A percentile compares a stretch with the other conserved stretches of the same genome.
Evolutionary conservation across 2,888 invertebrate genomes (phyloP).

Genomic region (Drosophila nigritarsus): DNA sequence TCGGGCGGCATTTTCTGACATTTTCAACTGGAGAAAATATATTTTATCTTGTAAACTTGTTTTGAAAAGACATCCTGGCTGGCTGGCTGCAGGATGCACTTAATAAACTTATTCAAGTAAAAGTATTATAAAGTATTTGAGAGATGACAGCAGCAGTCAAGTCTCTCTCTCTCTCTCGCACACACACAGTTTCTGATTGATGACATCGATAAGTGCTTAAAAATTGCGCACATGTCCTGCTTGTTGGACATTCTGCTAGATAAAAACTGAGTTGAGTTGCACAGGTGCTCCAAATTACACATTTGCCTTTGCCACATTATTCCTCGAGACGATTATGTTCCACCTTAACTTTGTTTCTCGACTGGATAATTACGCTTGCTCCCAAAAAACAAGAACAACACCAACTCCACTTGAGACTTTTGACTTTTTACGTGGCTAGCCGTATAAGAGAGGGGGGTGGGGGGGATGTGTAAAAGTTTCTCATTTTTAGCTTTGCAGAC

Average conservation of each 20-base stretch:
- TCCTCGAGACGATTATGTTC: constrained; percentile 1
- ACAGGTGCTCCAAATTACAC: constrained; percentile 45
- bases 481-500: constrained; percentile 4
- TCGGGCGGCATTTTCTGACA: background rate
- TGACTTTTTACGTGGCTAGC: constrained; percentile 37
- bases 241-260: constrained; percentile 29
- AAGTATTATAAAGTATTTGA: background rate
- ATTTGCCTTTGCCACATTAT: constrained; percentile 38
- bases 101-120: constrained; percentile 68
- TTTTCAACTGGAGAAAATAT: constrained; percentile 11
- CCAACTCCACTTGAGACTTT: constrained; percentile 66
- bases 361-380: constrained; percentile 44
- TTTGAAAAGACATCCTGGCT: constrained; percentile 35
- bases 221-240: constrained; percentile 69
- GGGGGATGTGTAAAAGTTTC: background rate
- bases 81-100: constrained; percentile 34
- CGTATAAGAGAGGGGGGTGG: background rate
- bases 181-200: constrained; percentile 70
- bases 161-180: background rate
- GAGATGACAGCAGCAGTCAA: constrained; percentile 10
- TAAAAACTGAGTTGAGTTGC: constrained; percentile 10
- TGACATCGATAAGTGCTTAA: constrained; percentile 83
- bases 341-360: background rate
- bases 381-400: constrained; percentile 27
- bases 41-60: constrained; percentile 31